These are phyloP conservation scores for Emberiza fucata DNA, from an alignment of 2,113 vertebrate species.

Conservation along the genomic window DNA sequence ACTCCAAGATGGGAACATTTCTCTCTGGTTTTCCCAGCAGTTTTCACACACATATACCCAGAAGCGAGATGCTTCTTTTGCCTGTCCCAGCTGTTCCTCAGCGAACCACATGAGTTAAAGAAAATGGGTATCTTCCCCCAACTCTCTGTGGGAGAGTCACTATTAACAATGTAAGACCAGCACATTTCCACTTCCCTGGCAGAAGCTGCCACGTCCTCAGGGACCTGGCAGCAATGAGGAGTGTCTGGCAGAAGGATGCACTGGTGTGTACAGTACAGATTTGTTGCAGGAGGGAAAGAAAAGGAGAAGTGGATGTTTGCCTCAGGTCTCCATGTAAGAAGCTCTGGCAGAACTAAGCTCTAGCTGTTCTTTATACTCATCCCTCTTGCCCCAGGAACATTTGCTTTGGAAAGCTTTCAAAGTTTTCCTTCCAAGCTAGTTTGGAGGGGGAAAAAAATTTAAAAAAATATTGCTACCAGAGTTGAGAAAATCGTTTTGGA, in stretches of 20 bases:
- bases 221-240: background rate
- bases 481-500: constrained; percentile 5
- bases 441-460: background rate
- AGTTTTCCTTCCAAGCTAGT: background rate
- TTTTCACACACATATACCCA: background rate
- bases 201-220: background rate
- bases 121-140: background rate
- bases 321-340: background rate
- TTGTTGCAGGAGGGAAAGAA: background rate
- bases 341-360: background rate
- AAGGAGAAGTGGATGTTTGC: background rate
- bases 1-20: background rate
- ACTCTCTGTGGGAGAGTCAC: background rate
- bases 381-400: background rate
- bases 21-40: background rate
- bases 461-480: background rate
- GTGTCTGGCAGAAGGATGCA: background rate
- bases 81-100: background rate
- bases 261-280: background rate
- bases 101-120: background rate
- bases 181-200: background rate
- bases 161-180: background rate
- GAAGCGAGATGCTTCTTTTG: background rate
- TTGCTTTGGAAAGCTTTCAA: constrained; percentile 43
- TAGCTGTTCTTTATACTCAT: background rate